Evolutionary conservation across 2,113 vertebrate species (phyloP).

Genomic region (Ceratotherium simum): DNA sequence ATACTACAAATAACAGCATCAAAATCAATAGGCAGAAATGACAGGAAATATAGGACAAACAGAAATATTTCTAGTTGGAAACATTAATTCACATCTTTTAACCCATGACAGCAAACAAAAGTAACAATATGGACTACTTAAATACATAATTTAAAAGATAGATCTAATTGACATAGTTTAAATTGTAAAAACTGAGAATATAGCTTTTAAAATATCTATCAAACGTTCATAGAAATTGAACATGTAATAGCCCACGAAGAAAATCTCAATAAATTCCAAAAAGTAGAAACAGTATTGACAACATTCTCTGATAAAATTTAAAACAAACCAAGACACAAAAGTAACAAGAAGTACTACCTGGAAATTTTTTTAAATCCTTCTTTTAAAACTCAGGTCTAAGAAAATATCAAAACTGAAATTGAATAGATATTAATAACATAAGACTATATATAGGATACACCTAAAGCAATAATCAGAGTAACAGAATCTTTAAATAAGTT

Average conservation of each 20-base stretch:
- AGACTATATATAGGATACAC: not conserved
- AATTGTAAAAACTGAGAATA: not conserved
- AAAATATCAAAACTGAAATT: not conserved
- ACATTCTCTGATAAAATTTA: not conserved
- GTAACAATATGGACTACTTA: not conserved
- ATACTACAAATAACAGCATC: not conserved
- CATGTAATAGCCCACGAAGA: not conserved
- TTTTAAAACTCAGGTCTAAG: conserved; percentile 15
- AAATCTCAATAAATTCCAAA: conserved; percentile 35
- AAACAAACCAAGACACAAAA: not conserved
- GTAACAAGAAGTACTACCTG: not conserved
- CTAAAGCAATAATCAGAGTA: conserved; percentile 21
- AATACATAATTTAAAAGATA: conserved; percentile 5
- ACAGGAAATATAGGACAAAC: not conserved
- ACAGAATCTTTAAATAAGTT: not conserved
- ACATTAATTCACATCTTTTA: conserved; percentile 9
- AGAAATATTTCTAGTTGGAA: not conserved
- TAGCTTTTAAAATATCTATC: not conserved
- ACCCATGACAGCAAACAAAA: not conserved
- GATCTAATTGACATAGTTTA: not conserved
- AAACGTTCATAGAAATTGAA: conserved; percentile 19
- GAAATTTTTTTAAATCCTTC: not conserved
- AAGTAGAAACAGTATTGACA: not conserved
- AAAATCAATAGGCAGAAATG: conserved; percentile 33
- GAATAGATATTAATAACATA: conserved; percentile 46